Percentiles rank a stretch among this genome's conserved stretches.
These are phyloP conservation scores for Steinernema feltiae DNA, from an alignment of 1,140 invertebrate species.

Conservation along the genomic window DNA sequence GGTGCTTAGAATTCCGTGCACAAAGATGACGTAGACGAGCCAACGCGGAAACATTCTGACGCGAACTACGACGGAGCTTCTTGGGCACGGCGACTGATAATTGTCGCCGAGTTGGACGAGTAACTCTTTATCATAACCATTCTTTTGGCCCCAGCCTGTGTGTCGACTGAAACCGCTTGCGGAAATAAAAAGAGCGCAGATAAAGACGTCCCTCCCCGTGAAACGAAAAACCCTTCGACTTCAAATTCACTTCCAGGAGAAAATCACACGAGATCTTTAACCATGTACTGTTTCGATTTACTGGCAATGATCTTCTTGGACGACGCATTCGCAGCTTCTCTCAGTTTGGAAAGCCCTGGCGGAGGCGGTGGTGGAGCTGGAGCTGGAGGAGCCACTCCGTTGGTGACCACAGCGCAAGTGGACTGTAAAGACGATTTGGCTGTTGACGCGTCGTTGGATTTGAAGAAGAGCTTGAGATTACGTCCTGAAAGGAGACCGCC, in stretches of 20 bases:
- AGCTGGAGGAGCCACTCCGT: neutral
- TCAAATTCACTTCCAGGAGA: too few species aligned
- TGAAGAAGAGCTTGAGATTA: neutral
- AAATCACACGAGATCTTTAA: neutral
- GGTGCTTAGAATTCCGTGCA: neutral
- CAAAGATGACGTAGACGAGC: neutral
- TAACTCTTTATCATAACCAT: neutral
- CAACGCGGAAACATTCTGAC: neutral
- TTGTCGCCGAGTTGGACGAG: neutral
- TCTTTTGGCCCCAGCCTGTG: neutral
- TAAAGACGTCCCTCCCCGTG: neutral
- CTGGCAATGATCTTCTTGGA: neutral
- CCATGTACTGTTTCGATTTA: neutral
- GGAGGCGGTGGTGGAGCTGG: neutral
- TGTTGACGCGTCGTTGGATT: neutral
- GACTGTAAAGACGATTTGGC: neutral
- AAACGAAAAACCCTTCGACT: too few species aligned
- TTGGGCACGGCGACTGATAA: neutral
- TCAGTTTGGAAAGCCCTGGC: neutral
- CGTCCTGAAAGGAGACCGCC: neutral
- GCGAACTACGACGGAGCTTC: too few species aligned
- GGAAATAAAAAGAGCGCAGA: too few species aligned
- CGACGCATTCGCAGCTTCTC: neutral
- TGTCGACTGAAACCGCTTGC: neutral
- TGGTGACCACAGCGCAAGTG: neutral